These are phyloP conservation scores for Biston betularia DNA, from an alignment of 2,888 invertebrate species.

Conservation along the genomic window DNA sequence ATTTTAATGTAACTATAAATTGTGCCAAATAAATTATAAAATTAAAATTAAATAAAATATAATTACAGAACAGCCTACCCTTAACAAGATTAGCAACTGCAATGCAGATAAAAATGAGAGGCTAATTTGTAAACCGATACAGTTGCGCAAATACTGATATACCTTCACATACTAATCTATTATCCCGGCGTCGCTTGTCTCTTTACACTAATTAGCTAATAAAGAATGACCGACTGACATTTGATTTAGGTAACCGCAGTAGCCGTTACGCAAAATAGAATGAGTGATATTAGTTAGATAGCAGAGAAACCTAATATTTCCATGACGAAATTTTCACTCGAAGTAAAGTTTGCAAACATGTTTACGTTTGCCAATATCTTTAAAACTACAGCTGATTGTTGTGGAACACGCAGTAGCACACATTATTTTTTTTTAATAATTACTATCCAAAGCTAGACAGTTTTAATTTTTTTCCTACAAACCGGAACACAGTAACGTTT, in stretches of 20 bases:
- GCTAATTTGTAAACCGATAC: conserved; percentile 69
- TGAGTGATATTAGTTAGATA: conserved; percentile 18
- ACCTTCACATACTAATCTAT: conserved; percentile 33
- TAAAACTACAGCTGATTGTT: no score
- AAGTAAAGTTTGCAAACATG: background rate
- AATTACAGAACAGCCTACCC: conserved; percentile 48
- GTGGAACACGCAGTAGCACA: no score
- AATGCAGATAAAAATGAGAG: conserved; percentile 67
- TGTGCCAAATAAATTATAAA: no score
- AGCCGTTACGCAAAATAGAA: conserved; percentile 34
- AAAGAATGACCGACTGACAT: conserved; percentile 35
- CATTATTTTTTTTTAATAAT: no score
- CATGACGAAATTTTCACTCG: conserved; percentile 18
- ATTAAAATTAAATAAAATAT: no score
- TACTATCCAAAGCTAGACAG: no score
- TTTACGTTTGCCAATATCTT: background rate
- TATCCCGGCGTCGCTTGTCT: conserved; percentile 30
- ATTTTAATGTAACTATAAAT: no score
- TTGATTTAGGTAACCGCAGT: conserved; percentile 35
- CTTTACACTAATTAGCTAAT: conserved; percentile 28
- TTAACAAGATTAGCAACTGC: conserved; percentile 63
- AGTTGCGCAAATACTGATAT: conserved; percentile 64
- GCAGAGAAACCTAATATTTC: conserved; percentile 22
- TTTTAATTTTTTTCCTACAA: no score
- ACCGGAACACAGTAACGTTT: no score